These are phyloP conservation scores for Papilio machaon DNA, from an alignment of 1,140 invertebrate genomes.

Conservation along the genomic window DNA sequence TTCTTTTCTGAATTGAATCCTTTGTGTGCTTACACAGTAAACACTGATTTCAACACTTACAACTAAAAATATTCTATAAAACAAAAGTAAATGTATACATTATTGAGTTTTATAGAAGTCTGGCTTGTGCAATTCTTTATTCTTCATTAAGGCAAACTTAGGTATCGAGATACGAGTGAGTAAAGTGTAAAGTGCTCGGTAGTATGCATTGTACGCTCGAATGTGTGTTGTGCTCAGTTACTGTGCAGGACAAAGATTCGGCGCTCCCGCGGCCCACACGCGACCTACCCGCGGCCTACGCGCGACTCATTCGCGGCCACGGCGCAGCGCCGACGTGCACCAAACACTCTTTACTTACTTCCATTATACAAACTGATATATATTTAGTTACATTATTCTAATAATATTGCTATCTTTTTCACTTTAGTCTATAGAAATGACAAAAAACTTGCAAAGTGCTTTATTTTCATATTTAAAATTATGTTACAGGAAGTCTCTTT, in stretches of 20 bases:
- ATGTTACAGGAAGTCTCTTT: constrained; percentile 34
- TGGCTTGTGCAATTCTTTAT: constrained; percentile 71
- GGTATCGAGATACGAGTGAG: constrained; percentile 62
- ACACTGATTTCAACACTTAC: constrained; percentile 85
- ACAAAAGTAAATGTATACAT: constrained; percentile 68
- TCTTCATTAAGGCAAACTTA: constrained; percentile 70
- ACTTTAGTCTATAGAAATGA: constrained; percentile 80
- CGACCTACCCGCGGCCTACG: too few species aligned
- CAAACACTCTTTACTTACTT: constrained; percentile 70
- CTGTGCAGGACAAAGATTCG: constrained; percentile 75
- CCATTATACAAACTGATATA: constrained; percentile 79
- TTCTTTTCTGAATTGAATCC: constrained; percentile 81
- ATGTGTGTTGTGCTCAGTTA: constrained; percentile 78
- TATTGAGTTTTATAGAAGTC: constrained; percentile 72
- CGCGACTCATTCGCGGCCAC: constrained; percentile 21
- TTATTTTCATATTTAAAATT: constrained; percentile 44
- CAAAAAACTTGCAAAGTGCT: constrained; percentile 66
- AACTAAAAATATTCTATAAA: constrained; percentile 83
- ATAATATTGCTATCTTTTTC: constrained; percentile 81
- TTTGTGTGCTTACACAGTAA: constrained; percentile 86
- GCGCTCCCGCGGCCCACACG: constrained; percentile 50
- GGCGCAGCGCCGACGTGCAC: constrained; percentile 73
- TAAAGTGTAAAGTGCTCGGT: constrained; percentile 73
- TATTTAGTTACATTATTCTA: constrained; percentile 80
- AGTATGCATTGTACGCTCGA: constrained; percentile 65